phyloP scores from a whole-genome alignment of 1,140 invertebrate genomes.

The Heliconius himera region DNA sequence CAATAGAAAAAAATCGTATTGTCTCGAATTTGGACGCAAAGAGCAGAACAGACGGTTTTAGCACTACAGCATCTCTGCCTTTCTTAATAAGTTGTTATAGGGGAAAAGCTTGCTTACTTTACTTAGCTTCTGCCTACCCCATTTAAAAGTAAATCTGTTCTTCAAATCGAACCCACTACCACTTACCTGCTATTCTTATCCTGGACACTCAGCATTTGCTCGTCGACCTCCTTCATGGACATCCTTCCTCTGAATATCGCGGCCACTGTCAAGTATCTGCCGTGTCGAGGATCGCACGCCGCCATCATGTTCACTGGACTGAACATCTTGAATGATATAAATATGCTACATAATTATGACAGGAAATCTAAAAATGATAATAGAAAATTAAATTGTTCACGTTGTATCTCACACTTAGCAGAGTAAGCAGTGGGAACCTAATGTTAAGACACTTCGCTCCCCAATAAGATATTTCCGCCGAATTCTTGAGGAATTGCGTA shows the following conservation, averaged over 20 bases:
- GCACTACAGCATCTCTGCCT: no score
- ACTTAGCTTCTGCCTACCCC: no score
- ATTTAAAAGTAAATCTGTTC: no score
- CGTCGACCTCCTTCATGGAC: conserved; percentile 94
- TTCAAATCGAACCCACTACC: background rate
- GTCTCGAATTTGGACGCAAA: no score
- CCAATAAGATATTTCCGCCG: background rate
- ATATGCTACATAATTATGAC: background rate
- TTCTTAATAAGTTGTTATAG: no score
- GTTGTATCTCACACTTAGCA: background rate
- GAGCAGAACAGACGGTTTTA: no score
- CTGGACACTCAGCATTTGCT: conserved; percentile 79
- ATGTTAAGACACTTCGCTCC: background rate
- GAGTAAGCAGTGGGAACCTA: background rate
- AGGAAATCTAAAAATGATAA: no score
- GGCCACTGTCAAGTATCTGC: conserved; percentile 87
- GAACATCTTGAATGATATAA: conserved; percentile 86
- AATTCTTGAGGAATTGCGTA: background rate
- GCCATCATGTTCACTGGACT: conserved; percentile 88
- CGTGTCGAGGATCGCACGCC: conserved; percentile 77
- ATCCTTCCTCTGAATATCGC: conserved; percentile 92
- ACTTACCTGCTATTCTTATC: conserved; percentile 86
- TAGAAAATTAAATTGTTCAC: background rate
- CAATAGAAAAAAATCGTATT: no score
- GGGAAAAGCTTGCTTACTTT: no score